Evolutionary conservation across 2,113 vertebrate genomes (phyloP).

Genomic region (Dissostichus mawsoni): DNA sequence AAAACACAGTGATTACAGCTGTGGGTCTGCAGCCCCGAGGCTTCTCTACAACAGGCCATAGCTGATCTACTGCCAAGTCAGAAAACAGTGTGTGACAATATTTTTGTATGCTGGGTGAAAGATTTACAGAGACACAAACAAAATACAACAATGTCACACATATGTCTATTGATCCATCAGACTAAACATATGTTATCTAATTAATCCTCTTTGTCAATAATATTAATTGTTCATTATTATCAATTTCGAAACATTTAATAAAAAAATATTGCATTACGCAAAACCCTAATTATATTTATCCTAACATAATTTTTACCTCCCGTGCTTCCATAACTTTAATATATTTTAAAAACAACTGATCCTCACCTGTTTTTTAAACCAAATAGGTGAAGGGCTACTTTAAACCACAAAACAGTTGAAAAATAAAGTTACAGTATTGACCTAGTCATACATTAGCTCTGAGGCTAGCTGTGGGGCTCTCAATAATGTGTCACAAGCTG

Average conservation of each 20-base stretch:
- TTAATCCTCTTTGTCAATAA: background rate
- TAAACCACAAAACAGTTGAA: background rate
- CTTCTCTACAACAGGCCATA: slow-evolving; percentile 49
- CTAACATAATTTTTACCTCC: background rate
- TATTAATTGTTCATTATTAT: background rate
- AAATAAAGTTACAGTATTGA: background rate
- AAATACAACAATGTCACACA: slow-evolving; percentile 7
- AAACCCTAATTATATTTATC: background rate
- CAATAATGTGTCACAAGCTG: background rate
- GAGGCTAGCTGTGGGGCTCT: too few species aligned
- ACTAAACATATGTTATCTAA: background rate
- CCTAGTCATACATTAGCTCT: background rate
- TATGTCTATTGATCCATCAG: background rate
- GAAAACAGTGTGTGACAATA: slow-evolving; percentile 19
- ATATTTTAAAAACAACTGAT: background rate
- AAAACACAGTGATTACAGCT: slow-evolving; percentile 77
- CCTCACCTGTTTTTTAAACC: background rate
- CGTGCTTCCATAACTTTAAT: background rate
- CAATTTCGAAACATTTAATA: background rate
- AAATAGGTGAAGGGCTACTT: too few species aligned
- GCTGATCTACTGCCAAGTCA: slow-evolving; percentile 59
- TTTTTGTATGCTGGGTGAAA: slow-evolving; percentile 10
- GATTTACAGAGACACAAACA: background rate
- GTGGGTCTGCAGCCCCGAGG: slow-evolving; percentile 58
- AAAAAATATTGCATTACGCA: too few species aligned